Base-by-base conservation (phyloP, 2,113 vertebrate genomes). In the Halichoeres trimaculatus region DNA sequence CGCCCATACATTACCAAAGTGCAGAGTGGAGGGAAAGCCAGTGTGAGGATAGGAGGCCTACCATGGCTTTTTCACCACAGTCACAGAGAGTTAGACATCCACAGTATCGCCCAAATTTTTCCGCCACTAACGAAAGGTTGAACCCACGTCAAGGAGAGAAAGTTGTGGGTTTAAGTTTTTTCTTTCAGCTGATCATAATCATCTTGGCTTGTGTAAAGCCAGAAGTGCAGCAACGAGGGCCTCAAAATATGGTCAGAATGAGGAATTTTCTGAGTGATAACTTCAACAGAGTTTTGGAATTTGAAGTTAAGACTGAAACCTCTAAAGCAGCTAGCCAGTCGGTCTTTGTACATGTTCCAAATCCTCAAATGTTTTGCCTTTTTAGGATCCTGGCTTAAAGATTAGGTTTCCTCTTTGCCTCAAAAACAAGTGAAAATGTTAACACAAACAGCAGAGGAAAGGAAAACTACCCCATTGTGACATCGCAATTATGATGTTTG, bases 21-120 rank as follows among this genome's bases (percentile, higher is more conserved):
- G 52, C 58, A 79, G 36, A 67, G 70, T 58, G 69, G 85, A 80
- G 69, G 78, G 58, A 69, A 66, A 83, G 54, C 59, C 74, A 61
- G 38, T 73, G 61, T 60, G 61, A 50, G 63, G 70, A 70, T 55
- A 38, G 36, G 63, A 43, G 47, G 58, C 53, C 35, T 56, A 41
- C 40, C 24, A 20, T 51, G 5, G 8, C 53, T 24, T 51, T 66
- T 59, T 17, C n/a, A 1, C 24, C 38, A 35, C 34, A 68, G 34
- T 80, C 22, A 40, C 43, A 24, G 45, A 20, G 13, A 20, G 1
- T 9, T 13, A 9, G 19, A 48, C 45, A 19, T 45, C 7, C 17
- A 17, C 17, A 19, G 43, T 45, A 19, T 45, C 6, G 16, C 16
- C 17, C 6, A 17, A 19, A 14, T 14, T 17, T 40, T 41, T 4